Evolutionary conservation across 2,113 vertebrate species (phyloP), one percentile per base, ranked within the genome.

Genomic region (Neodon shergylaensis): DNA sequence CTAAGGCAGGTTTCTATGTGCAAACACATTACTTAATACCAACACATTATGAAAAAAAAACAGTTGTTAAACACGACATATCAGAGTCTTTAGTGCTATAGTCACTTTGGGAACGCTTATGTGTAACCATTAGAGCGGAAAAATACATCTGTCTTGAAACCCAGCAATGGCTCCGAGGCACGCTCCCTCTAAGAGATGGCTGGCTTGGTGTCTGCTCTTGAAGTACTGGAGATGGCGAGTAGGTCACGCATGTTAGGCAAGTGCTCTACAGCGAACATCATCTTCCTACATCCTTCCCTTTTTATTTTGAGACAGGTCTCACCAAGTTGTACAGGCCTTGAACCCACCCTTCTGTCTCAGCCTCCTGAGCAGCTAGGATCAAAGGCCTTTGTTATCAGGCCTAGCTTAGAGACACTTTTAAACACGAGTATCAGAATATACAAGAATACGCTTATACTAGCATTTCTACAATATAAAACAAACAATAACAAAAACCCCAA

Each of bases 371-470:
- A 77, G 88, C 19, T 63, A 61, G 54, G 11, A 36, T 22, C 36
- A 42, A 3, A 88, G 36, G 68, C 68, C 47, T 70, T n/a, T 39
- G 68, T 39, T n/a, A 54, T 39, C 39, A 44, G 72, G 19, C 6
- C 39, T 19, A 63, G 31, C 7, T 3, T 39, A 74, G 36, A 39
- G 85, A 72, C 14, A 54, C 16, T 49, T 94, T 76, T 85, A 12
- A 26, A 88, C 36, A 84, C 36, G 42, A 13, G 0, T 54, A 54
- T 82, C 24, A 81, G 66, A 33, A 76, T 54, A 91, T 36, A 22
- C 17, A 19, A 97, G 14, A 95, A 92, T 39, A 42, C 79, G 94
- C 87, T 88, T 91, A 94, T 3, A 94, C 6, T 42, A 91, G 26
- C n/a, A 73, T n/a, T 94, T 87, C 83, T 85, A 19, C 83, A 83